Conservation (phyloP, 2,113 vertebrate species). For the Trogon surrucura region DNA sequence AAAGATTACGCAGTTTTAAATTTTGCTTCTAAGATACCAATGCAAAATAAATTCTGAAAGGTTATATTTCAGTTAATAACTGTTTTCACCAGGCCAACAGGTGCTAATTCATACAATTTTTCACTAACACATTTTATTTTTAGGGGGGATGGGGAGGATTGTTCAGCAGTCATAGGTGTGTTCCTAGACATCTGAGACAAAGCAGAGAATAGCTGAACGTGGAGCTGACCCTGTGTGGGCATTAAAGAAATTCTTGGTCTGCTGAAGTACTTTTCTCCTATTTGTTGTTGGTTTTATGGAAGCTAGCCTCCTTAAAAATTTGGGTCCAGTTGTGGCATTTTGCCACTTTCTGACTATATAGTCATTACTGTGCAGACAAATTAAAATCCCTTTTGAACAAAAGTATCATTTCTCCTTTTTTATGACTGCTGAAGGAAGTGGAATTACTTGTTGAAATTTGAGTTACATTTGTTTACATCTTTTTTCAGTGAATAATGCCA, state of each 20-base stretch:
- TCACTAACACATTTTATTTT: background rate
- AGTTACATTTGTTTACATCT: background rate
- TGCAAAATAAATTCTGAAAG: background rate
- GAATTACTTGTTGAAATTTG: background rate
- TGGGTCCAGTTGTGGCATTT: background rate
- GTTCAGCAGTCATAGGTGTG: background rate
- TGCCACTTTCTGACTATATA: background rate
- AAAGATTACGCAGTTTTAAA: slow-evolving; percentile 9
- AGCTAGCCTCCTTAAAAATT: background rate
- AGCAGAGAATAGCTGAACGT: background rate
- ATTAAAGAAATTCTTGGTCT: background rate
- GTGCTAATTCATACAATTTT: background rate
- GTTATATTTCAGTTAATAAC: background rate
- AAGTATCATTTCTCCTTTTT: background rate
- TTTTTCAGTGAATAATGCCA: background rate
- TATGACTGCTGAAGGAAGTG: background rate
- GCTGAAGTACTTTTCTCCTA: background rate
- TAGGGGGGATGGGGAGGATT: rapidly evolving
- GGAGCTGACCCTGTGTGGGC: rapidly evolving
- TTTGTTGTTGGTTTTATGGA: background rate
- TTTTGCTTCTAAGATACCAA: background rate
- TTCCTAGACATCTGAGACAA: background rate
- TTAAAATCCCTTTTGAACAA: background rate
- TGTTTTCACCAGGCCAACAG: background rate
- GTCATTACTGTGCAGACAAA: background rate